These are phyloP conservation scores for Pharmacophagus antenor DNA, from an alignment of 2,888 invertebrate species.

Conservation along the genomic window DNA sequence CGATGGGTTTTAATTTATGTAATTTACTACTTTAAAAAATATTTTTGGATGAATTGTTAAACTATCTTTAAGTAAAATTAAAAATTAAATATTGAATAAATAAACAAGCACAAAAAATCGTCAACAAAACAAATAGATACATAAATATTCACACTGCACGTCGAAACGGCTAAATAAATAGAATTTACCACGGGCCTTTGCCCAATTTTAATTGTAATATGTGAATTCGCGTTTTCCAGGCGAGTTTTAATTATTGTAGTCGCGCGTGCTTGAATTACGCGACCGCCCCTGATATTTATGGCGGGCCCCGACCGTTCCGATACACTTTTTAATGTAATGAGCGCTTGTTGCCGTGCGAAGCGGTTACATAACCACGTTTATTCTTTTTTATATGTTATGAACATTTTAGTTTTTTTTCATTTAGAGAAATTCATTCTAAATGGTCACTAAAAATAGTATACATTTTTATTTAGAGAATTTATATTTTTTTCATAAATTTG, in stretches of 20 bases:
- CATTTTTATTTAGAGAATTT: too few relatives aligned
- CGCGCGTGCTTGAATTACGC: constrained; percentile 77
- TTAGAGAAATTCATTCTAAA: too few relatives aligned
- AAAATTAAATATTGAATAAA: too few relatives aligned
- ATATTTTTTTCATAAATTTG: too few relatives aligned
- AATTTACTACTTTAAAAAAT: too few relatives aligned
- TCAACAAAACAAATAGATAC: constrained; percentile 30
- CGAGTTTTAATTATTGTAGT: constrained; percentile 81
- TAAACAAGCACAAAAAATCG: neutral
- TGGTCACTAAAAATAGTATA: too few relatives aligned
- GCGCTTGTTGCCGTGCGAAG: constrained; percentile 52
- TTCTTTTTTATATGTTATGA: neutral
- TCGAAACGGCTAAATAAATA: constrained; percentile 37
- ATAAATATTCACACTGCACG: constrained; percentile 37
- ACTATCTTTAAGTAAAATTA: too few relatives aligned
- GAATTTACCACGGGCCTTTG: constrained; percentile 65
- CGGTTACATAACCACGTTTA: constrained; percentile 6
- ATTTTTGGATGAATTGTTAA: too few relatives aligned
- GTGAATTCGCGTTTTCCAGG: constrained; percentile 76
- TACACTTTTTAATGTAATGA: constrained; percentile 81
- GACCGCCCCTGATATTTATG: constrained; percentile 81
- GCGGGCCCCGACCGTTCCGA: constrained; percentile 70
- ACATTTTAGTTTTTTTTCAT: neutral
- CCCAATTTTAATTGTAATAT: constrained; percentile 78
- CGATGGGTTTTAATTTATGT: too few relatives aligned